Percentiles rank a stretch among this genome's conserved stretches.
Evolutionary conservation across 2,888 invertebrate genomes (phyloP).

Genomic region (Lysandra bellargus): DNA sequence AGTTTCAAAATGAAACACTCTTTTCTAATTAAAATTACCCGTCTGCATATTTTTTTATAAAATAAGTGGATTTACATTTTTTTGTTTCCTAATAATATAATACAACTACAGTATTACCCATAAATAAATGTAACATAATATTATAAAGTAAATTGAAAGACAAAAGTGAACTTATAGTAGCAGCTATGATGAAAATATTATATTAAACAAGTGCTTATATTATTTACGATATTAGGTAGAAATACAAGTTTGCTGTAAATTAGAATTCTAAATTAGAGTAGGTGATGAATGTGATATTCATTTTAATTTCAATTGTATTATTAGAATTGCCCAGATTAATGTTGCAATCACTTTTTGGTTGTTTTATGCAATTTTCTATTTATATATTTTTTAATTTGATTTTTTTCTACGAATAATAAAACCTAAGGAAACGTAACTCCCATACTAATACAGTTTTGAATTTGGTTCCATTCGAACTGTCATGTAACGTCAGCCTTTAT

Average conservation of each 20-base stretch:
- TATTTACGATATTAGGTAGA: constrained; percentile 8
- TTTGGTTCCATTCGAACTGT: no score
- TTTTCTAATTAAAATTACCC: not conserved
- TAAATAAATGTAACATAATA: constrained; percentile 42
- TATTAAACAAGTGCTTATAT: not conserved
- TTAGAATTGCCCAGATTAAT: not conserved
- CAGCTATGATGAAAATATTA: constrained; percentile 45
- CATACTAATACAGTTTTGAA: no score
- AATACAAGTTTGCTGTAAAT: constrained; percentile 3
- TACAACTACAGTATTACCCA: constrained; percentile 35
- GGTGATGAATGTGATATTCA: constrained; percentile 8
- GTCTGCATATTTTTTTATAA: not conserved
- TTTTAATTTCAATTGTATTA: not conserved
- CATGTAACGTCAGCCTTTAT: no score
- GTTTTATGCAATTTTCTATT: not conserved
- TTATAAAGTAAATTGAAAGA: constrained; percentile 62
- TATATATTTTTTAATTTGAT: not conserved
- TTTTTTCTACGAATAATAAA: no score
- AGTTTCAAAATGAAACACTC: not conserved
- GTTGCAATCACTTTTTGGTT: not conserved
- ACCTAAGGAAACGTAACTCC: no score
- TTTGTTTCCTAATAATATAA: constrained; percentile 1
- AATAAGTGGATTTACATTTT: not conserved
- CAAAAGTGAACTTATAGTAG: constrained; percentile 75
- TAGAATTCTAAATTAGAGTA: constrained; percentile 5